Evolutionary conservation across 1,140 invertebrate species (phyloP), one percentile per base, ranked within the genome.

Genomic region (Hyposmocoma kahamanoa): DNA sequence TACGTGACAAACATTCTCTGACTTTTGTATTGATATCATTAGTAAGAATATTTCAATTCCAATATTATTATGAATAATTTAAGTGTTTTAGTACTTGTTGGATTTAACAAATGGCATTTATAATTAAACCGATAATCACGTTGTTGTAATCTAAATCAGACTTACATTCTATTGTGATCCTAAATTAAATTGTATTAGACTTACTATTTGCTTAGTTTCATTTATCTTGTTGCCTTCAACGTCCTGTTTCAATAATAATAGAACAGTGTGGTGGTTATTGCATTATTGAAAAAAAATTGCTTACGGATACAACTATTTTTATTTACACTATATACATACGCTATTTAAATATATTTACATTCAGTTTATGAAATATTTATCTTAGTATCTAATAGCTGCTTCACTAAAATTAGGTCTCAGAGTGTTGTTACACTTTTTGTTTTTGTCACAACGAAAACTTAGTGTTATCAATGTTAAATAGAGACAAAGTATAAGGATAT

Each of bases 141-240:
- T 47, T 30, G 20, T 47, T 36, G 45, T 38, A 30, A 42, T 49
- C 38, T 59, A 48, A 53, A 42, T 49, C 58, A 62, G 46, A 24
- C 39, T 30, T 66, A 65, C 56, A 59, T 65, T 60, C 55, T 55
- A 69, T 75, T 79, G 76, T 84, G 72, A 84, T 80, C 66, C 72
- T 79, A 74, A 81, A 84, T 79, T 82, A 82, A 84, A 84, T 65
- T 72, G 65, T 71, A 77, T 72, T 75, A 76, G 71, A 72, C 71
- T 73, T 75, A 72, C 61, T 55, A 55, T 43, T 50, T 62, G 47
- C n/a, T 42, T 67, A 50, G 58, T 76, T 71, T 69, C 50, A 59
- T 68, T 72, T 59, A 38, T 56, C 43, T 60, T 59, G 38, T 54
- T 39, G 38, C 8, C 38, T 34, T 34, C 15, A 34, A n/a, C n/a